phyloP scores from a whole-genome alignment of 2,797 vertebrate genomes.

The Lates japonicus region DNA sequence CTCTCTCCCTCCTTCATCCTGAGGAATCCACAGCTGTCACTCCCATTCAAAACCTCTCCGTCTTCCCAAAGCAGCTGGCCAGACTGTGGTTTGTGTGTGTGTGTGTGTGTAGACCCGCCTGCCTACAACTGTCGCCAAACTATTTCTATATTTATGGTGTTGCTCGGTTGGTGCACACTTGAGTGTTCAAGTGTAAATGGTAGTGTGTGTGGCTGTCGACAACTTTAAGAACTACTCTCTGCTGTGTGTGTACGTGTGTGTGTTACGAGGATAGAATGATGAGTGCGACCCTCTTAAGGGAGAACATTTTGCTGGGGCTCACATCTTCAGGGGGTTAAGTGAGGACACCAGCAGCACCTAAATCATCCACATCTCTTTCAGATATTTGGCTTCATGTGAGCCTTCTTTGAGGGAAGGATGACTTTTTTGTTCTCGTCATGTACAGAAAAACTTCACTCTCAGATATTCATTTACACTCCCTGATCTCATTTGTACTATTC shows the following conservation, averaged over 20 bases:
- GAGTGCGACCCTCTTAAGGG: slow-evolving; percentile 39
- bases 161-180: slow-evolving; percentile 65
- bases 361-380: slow-evolving; percentile 47
- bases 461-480: neutral
- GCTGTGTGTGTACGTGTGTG: slow-evolving; percentile 20
- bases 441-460: neutral
- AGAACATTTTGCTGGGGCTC: slow-evolving; percentile 33
- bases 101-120: slow-evolving; percentile 37
- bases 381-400: slow-evolving; percentile 32
- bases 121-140: slow-evolving; percentile 72
- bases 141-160: slow-evolving; percentile 76
- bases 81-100: slow-evolving; percentile 48
- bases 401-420: neutral
- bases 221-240: slow-evolving; percentile 43
- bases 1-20: slow-evolving; percentile 66
- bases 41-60: slow-evolving; percentile 71
- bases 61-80: slow-evolving; percentile 79
- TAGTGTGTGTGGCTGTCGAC: slow-evolving; percentile 65
- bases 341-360: slow-evolving; percentile 51
- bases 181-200: slow-evolving; percentile 67
- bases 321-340: slow-evolving; percentile 44
- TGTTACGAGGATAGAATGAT: slow-evolving; percentile 12
- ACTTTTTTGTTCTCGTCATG: neutral
- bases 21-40: slow-evolving; percentile 85
- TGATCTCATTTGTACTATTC: neutral